phyloP scores from a whole-genome alignment of 30 jellyfish, hydroid and myxozoan species.

The Hydractinia symbiolongicarpus region DNA sequence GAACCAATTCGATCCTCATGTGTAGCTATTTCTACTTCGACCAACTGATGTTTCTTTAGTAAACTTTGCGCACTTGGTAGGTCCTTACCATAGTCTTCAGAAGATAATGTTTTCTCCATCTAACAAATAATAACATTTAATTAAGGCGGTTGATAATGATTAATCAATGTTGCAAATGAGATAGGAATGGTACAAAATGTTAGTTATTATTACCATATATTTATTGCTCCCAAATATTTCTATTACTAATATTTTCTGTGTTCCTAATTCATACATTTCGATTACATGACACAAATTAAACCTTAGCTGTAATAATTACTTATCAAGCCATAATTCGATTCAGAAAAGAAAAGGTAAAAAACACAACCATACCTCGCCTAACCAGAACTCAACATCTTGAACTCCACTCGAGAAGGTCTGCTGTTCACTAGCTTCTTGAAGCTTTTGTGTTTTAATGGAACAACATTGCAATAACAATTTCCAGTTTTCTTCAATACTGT shows the following conservation, averaged over 20 bases:
- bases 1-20: conserved; percentile 66
- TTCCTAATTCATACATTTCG: too few species aligned
- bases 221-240: too few species aligned
- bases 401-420: conserved; percentile 70
- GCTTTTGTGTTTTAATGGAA: conserved; percentile 60
- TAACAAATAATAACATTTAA: neutral
- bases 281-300: too few species aligned
- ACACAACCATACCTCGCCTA: conserved; percentile 60
- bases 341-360: too few species aligned
- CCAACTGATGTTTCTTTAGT: conserved; percentile 64
- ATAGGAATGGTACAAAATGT: too few species aligned
- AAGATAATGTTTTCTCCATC: conserved; percentile 74
- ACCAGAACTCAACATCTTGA: conserved; percentile 93
- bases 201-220: too few species aligned
- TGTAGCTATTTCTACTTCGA: conserved; percentile 78
- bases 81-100: conserved; percentile 72
- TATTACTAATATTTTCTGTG: too few species aligned
- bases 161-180: too few species aligned
- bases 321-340: too few species aligned
- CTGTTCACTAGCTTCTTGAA: conserved; percentile 85
- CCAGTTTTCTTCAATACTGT: conserved; percentile 76
- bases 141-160: too few species aligned
- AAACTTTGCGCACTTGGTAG: conserved; percentile 65
- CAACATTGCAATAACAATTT: conserved; percentile 54
- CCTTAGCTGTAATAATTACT: too few species aligned